These are phyloP conservation scores for Sebastes trivittatus DNA, from an alignment of 2,797 vertebrate species.

Conservation along the genomic window DNA sequence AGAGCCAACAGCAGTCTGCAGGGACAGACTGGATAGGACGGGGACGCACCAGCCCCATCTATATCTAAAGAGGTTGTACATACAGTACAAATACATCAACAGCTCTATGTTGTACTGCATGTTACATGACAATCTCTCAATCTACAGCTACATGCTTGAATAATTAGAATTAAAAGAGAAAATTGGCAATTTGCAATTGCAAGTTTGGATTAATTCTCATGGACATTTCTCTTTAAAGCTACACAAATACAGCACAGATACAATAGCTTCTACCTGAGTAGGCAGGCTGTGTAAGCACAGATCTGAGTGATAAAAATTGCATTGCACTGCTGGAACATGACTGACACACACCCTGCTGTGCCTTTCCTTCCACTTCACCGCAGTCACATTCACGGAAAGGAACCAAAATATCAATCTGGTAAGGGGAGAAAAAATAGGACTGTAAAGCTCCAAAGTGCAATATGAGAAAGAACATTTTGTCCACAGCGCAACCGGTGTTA, in stretches of 20 bases:
- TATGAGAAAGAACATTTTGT: not conserved
- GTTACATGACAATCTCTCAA: not conserved
- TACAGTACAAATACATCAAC: not conserved
- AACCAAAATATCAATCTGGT: not conserved
- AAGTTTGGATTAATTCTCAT: not conserved
- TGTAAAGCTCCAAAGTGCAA: not conserved
- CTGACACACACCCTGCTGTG: constrained; percentile 14
- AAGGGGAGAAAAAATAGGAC: not conserved
- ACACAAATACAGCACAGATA: not conserved
- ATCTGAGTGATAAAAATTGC: constrained; percentile 30
- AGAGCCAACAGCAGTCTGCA: not conserved
- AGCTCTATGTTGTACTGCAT: not conserved
- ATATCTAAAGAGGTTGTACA: not conserved
- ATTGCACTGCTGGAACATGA: constrained; percentile 27
- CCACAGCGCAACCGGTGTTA: not conserved
- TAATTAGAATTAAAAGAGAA: not conserved
- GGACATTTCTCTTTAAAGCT: not conserved
- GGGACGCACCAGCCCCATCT: not conserved
- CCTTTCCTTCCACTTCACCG: constrained; percentile 6
- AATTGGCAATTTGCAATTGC: not conserved
- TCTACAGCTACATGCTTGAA: not conserved
- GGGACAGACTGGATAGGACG: not conserved
- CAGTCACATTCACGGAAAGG: constrained; percentile 12
- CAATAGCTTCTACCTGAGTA: not conserved
- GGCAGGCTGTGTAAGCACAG: not conserved